These are phyloP conservation scores for Prunella strophiata DNA, from an alignment of 2,797 vertebrate species.

Conservation along the genomic window DNA sequence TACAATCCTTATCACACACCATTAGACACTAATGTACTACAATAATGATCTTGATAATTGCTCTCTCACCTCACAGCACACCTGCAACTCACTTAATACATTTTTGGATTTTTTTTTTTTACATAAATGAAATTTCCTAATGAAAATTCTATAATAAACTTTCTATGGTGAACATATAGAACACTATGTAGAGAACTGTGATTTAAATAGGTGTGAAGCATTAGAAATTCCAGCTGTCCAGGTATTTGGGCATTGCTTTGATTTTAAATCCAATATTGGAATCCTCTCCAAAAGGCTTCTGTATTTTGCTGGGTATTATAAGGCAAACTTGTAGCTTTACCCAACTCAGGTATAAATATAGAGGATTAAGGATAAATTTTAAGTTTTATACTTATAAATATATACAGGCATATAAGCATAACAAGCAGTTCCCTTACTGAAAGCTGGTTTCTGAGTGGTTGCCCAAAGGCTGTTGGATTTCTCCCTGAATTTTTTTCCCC, in stretches of 20 bases:
- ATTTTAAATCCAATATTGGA: not conserved
- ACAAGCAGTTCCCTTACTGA: not conserved
- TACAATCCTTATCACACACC: not conserved
- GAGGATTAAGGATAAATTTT: too few relatives aligned
- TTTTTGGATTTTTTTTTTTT: not conserved
- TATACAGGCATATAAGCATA: not conserved
- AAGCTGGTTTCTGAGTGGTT: not conserved
- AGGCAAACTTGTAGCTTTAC: not conserved
- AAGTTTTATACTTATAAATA: too few relatives aligned
- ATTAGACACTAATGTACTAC: constrained; percentile 31
- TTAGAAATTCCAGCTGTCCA: not conserved
- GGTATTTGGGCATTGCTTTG: not conserved
- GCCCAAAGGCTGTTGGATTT: not conserved
- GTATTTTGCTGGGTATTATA: not conserved
- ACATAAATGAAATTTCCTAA: not conserved
- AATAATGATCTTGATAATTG: constrained; percentile 44
- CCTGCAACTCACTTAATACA: not conserved
- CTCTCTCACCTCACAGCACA: constrained; percentile 32
- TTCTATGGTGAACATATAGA: not conserved
- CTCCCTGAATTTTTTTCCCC: not conserved
- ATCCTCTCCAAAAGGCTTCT: not conserved
- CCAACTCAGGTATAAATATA: not conserved
- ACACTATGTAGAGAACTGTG: not conserved
- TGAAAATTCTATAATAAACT: not conserved
- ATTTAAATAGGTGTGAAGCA: not conserved